Conservation (phyloP, 2,113 vertebrate genomes). For the Mandrillus leucophaeus region DNA sequence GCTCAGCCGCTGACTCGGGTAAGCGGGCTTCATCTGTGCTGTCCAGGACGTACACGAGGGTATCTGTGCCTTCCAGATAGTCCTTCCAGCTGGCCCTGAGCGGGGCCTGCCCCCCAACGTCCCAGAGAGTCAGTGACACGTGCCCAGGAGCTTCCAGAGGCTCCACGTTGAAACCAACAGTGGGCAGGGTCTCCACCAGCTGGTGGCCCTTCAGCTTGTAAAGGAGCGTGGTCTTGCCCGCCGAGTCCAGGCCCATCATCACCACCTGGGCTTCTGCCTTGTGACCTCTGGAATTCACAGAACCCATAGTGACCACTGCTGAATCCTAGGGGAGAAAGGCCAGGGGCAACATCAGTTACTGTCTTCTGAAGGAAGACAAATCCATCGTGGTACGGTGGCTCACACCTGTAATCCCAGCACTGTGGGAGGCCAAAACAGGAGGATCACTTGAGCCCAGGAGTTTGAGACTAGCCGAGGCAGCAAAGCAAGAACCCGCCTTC, state of each 20-base stretch:
- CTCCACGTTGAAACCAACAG: constrained; percentile 93
- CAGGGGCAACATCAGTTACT: background rate
- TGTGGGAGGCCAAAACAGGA: too few species aligned
- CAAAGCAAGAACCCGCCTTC: too few species aligned
- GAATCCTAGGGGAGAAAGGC: background rate
- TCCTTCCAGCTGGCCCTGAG: constrained; percentile 90
- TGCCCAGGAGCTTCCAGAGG: constrained; percentile 85
- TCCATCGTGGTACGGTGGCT: too few species aligned
- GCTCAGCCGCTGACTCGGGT: constrained; percentile 81
- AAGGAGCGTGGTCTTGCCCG: constrained; percentile 85
- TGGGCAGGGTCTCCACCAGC: constrained; percentile 89
- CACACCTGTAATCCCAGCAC: too few species aligned
- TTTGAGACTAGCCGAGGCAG: too few species aligned
- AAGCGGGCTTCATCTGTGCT: constrained; percentile 85
- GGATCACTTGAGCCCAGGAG: too few species aligned
- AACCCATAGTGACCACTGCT: constrained; percentile 74
- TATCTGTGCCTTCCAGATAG: constrained; percentile 87
- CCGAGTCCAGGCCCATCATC: constrained; percentile 83
- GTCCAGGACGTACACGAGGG: constrained; percentile 91
- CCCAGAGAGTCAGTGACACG: constrained; percentile 88
- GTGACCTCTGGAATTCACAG: constrained; percentile 78
- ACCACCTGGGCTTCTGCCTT: constrained; percentile 80
- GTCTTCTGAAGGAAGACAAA: background rate
- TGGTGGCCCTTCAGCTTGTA: constrained; percentile 85
- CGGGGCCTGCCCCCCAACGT: constrained; percentile 88